A percentile compares a stretch with the other conserved stretches of the same genome.
Evolutionary conservation across 1,140 invertebrate species (phyloP).

Genomic region (Tribolium madens): DNA sequence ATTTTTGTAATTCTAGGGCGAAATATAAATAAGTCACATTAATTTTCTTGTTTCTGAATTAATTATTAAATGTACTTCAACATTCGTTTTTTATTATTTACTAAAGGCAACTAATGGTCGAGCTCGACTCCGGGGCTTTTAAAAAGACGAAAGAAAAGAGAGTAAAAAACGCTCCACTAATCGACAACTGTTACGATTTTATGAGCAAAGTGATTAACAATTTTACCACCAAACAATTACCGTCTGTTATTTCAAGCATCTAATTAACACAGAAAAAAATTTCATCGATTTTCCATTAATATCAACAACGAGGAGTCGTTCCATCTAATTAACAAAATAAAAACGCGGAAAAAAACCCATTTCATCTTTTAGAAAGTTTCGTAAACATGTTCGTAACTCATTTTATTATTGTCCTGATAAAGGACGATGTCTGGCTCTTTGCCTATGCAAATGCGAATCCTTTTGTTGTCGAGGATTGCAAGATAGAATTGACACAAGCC

Average conservation of each 20-base stretch:
- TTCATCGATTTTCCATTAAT: neutral
- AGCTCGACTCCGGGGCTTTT: neutral
- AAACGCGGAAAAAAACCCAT: neutral
- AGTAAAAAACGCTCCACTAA: neutral
- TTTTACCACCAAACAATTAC: neutral
- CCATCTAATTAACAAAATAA: neutral
- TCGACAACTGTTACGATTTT: neutral
- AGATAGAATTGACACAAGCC: neutral
- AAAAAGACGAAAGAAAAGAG: neutral
- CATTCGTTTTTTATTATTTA: constrained; percentile 2
- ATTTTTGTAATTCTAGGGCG: neutral
- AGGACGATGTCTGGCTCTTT: constrained; percentile 4
- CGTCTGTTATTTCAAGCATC: neutral
- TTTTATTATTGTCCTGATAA: constrained; percentile 14
- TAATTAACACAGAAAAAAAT: neutral
- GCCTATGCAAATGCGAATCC: constrained; percentile 31
- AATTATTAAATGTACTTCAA: neutral
- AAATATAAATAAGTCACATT: neutral
- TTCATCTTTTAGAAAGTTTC: neutral
- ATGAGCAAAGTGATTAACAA: neutral
- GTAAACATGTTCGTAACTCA: constrained; percentile 13
- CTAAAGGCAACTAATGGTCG: constrained; percentile 4
- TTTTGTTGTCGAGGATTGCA: too few relatives aligned
- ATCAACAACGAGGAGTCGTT: neutral
- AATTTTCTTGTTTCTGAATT: too few relatives aligned